These are phyloP conservation scores for Anadara kagoshimensis DNA, from an alignment of 1,140 invertebrate genomes.

Conservation along the genomic window DNA sequence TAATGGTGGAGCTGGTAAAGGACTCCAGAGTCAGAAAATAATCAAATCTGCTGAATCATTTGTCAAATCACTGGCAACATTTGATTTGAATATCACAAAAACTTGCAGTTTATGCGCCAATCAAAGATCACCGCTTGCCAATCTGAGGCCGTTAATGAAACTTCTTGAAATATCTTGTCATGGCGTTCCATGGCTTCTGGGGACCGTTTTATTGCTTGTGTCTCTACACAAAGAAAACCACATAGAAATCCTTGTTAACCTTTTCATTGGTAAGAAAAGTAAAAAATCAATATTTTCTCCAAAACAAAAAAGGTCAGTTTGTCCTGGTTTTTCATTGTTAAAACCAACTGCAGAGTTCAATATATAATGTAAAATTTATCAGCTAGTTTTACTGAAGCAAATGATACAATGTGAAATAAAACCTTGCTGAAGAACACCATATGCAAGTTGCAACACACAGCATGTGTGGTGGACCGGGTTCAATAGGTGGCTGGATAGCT, in stretches of 20 bases:
- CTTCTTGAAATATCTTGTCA: constrained; percentile 87
- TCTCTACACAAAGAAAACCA: constrained; percentile 79
- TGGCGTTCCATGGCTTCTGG: constrained; percentile 88
- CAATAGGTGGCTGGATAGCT: too few relatives aligned
- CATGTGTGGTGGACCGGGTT: too few relatives aligned
- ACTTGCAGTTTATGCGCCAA: constrained; percentile 63
- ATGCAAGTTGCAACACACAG: too few relatives aligned
- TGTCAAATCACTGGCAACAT: constrained; percentile 22
- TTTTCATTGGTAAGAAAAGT: constrained; percentile 83
- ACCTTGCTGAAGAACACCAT: too few relatives aligned
- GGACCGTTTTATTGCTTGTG: constrained; percentile 84
- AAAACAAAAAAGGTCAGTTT: too few relatives aligned
- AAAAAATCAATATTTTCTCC: neutral
- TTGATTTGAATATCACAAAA: constrained; percentile 22
- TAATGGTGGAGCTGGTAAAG: constrained; percentile 35
- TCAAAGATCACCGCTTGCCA: constrained; percentile 50
- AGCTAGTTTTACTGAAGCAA: too few relatives aligned
- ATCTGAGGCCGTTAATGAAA: constrained; percentile 71
- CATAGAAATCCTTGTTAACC: constrained; percentile 88
- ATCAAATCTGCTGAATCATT: constrained; percentile 44
- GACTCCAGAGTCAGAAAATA: constrained; percentile 26
- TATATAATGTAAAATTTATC: too few relatives aligned
- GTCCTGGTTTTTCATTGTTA: too few relatives aligned
- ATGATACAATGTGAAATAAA: too few relatives aligned
- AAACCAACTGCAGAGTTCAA: too few relatives aligned